Evolutionary conservation across 2,888 invertebrate genomes (phyloP).

Genomic region (Trilocha varians): DNA sequence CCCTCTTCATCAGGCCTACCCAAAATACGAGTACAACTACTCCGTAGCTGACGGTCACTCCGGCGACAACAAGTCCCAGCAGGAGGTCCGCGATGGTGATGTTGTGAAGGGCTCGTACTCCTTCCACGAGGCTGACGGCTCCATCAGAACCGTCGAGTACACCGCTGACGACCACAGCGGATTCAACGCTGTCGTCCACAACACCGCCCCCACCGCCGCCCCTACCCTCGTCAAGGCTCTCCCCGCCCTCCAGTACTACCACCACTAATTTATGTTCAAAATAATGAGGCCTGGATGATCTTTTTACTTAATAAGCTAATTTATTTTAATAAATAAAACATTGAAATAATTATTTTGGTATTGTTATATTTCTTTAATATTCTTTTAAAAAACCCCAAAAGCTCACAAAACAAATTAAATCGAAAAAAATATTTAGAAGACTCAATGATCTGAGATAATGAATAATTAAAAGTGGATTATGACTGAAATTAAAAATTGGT

Average conservation of each 20-base stretch:
- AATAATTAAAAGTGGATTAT: too few relatives aligned
- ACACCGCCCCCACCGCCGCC: constrained; percentile 33
- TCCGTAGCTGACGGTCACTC: constrained; percentile 66
- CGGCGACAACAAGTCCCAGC: constrained; percentile 65
- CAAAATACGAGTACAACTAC: constrained; percentile 59
- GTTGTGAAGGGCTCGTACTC: constrained; percentile 62
- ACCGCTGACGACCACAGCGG: constrained; percentile 59
- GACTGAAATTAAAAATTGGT: too few relatives aligned
- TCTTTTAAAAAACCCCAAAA: too few relatives aligned
- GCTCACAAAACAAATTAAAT: too few relatives aligned
- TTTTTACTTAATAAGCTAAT: neutral
- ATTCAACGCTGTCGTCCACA: constrained; percentile 45
- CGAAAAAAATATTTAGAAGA: too few relatives aligned
- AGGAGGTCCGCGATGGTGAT: constrained; percentile 60
- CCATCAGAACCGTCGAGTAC: constrained; percentile 60
- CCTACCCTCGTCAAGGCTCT: constrained; percentile 14
- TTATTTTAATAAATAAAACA: neutral
- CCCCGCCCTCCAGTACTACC: constrained; percentile 4
- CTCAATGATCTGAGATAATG: too few relatives aligned
- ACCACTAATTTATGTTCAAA: neutral
- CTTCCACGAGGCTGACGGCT: constrained; percentile 62
- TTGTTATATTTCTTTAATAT: too few relatives aligned
- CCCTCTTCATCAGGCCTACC: constrained; percentile 40
- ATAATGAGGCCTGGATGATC: neutral
- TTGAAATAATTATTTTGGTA: too few relatives aligned